Percentiles rank a stretch among this genome's conserved stretches.
Conservation (phyloP, 1,140 invertebrate species). For the Lepidotrigona ventralis region DNA sequence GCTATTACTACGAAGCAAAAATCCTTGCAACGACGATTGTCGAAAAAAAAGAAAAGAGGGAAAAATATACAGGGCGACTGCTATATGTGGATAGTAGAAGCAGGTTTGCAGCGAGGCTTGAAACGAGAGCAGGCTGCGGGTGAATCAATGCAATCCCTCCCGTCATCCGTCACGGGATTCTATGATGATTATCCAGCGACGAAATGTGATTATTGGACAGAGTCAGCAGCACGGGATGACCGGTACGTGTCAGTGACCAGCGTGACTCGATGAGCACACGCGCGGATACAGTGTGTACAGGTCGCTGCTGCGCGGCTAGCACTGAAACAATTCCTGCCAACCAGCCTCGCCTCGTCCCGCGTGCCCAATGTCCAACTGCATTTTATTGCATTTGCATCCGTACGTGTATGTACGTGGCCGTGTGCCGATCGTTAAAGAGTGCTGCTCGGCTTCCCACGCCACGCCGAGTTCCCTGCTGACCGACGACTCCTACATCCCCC, state of each 20-base stretch:
- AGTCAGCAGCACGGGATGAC: slow-evolving; percentile 17
- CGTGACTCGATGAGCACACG: slow-evolving; percentile 17
- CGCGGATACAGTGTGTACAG: not conserved
- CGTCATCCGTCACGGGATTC: slow-evolving; percentile 38
- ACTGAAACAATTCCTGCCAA: slow-evolving; percentile 20
- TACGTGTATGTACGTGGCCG: slow-evolving; percentile 1
- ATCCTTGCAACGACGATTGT: too few relatives aligned
- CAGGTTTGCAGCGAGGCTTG: not conserved
- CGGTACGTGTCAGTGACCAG: slow-evolving; percentile 40
- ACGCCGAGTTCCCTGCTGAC: slow-evolving; percentile 21
- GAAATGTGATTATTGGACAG: slow-evolving; percentile 48
- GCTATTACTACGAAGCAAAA: too few relatives aligned
- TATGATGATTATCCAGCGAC: slow-evolving; percentile 42
- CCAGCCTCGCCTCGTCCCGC: not conserved
- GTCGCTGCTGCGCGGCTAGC: not conserved
- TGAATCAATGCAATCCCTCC: slow-evolving; percentile 25
- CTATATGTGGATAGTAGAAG: not conserved
- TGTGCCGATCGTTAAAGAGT: slow-evolving; percentile 51
- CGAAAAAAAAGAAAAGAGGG: too few relatives aligned
- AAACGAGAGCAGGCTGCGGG: not conserved
- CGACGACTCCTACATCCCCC: too few relatives aligned
- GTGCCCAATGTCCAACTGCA: slow-evolving; percentile 15
- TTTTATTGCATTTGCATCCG: slow-evolving; percentile 47
- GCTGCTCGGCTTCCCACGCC: slow-evolving; percentile 48
- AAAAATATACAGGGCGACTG: too few relatives aligned